Evolutionary conservation across 2,113 vertebrate species (phyloP).

Genomic region (Menura novaehollandiae): DNA sequence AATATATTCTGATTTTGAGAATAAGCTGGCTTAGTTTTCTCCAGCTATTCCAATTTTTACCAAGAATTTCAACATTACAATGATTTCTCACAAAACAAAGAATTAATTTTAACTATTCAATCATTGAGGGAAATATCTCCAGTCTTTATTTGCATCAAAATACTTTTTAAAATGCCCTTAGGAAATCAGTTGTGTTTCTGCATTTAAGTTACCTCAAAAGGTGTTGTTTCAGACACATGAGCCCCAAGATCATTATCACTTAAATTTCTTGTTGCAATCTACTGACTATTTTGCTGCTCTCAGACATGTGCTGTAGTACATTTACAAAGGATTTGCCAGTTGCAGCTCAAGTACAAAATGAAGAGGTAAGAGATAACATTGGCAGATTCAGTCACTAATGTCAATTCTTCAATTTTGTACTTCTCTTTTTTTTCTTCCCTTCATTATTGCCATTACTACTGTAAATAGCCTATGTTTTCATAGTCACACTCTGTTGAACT

Average conservation of each 20-base stretch:
- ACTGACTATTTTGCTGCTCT: background rate
- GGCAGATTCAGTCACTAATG: background rate
- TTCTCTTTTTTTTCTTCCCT: background rate
- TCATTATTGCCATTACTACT: background rate
- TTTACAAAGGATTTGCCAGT: background rate
- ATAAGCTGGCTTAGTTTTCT: background rate
- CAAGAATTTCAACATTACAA: background rate
- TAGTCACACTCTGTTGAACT: background rate
- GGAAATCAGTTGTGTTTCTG: background rate
- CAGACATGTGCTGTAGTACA: background rate
- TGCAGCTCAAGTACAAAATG: background rate
- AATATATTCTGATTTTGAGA: background rate
- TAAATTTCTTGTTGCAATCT: background rate
- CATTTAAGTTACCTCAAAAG: slow-evolving; percentile 1
- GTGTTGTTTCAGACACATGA: background rate
- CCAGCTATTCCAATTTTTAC: background rate
- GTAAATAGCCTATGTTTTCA: background rate
- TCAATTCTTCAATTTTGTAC: background rate
- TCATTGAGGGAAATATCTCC: background rate
- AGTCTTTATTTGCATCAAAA: background rate
- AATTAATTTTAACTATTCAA: background rate
- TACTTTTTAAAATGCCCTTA: background rate
- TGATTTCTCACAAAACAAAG: background rate
- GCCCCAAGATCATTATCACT: background rate
- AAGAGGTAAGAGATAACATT: background rate